Evolutionary conservation across 2,888 invertebrate genomes (phyloP), one percentile per base, ranked within the genome.

Genomic region (Drosophila anceps): DNA sequence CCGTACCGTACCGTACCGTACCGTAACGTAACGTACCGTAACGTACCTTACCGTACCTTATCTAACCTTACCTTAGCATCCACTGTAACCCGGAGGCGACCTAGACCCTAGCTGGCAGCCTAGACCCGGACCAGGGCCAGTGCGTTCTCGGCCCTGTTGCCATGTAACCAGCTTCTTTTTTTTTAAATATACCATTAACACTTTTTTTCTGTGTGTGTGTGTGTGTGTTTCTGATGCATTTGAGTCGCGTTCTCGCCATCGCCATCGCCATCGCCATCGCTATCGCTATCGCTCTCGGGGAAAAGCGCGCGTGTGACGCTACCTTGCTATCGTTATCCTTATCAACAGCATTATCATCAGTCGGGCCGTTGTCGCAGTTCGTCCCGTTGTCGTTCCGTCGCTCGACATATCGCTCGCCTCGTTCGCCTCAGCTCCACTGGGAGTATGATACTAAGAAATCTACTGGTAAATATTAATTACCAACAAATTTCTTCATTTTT

Each of bases 391-490:
- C 31, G 46, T 41, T 44, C 33, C 18, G n/a, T 46, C 48, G 33
- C 27, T 58, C 68, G 59, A 65, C 50, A 39, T 31, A 27, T 57
- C 63, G 41, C 46, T 31, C 27, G 59, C 18, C 41, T 61, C 65
- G 51, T 13, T 27, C 27, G 41, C 57, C 31, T 51, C 53, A 27
- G 24, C n/a, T 51, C 39, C 57, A 44, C 15, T 37, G 43, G 62
- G 58, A 69, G 62, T 31, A 88, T 85, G 88, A 88, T 88, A 62
- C 74, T 85, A 43, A 70, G 83, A 81, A 90, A 90, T 79, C 73
- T 83, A 60, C 79, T 90, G 90, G 90, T 90, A 75, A 90, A 90
- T 86, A 86, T 88, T 67, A 73, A 74, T 81, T 76, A 81, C 69
- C 79, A 70, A 79, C 39, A 39, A 39, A 39, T 50, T 61, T 46